phyloP scores from a whole-genome alignment of 2,888 invertebrate species.

The Galeruca laticollis region DNA sequence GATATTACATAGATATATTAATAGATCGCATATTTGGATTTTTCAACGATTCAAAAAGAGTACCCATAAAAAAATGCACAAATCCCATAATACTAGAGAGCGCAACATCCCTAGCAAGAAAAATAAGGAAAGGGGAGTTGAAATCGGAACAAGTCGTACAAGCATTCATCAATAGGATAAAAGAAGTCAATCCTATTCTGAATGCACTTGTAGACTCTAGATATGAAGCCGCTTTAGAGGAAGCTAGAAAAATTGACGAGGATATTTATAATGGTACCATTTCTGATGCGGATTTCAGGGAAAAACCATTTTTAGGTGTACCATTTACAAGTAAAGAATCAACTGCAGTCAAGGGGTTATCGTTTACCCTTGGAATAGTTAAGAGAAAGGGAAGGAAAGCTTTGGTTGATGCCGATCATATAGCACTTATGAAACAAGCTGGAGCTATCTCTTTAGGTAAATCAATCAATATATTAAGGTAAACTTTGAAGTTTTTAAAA shows the following conservation, averaged over 20 bases:
- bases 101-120: slow-evolving; percentile 75
- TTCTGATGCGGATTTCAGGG: slow-evolving; percentile 73
- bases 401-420: slow-evolving; percentile 82
- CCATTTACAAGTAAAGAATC: slow-evolving; percentile 95
- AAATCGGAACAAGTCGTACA: slow-evolving; percentile 77
- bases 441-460: slow-evolving; percentile 87
- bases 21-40: slow-evolving; percentile 66
- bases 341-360: slow-evolving; percentile 80
- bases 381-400: slow-evolving; percentile 74
- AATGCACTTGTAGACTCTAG: slow-evolving; percentile 89
- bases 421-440: slow-evolving; percentile 78
- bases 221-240: slow-evolving; percentile 81
- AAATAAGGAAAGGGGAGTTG: slow-evolving; percentile 75
- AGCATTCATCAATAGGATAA: slow-evolving; percentile 82
- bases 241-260: slow-evolving; percentile 81
- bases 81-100: slow-evolving; percentile 71
- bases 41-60: slow-evolving; percentile 60
- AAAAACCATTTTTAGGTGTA: slow-evolving; percentile 89
- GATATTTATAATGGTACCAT: slow-evolving; percentile 72
- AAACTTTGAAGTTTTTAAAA: too few species aligned
- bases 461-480: too few species aligned
- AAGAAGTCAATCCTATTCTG: slow-evolving; percentile 77
- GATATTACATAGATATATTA: slow-evolving; percentile 68
- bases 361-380: slow-evolving; percentile 76
- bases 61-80: slow-evolving; percentile 62